A percentile compares a stretch with the other conserved stretches of the same genome.
These are phyloP conservation scores for Scaptomyza tumidula DNA, from an alignment of 2,888 invertebrate genomes.

Conservation along the genomic window DNA sequence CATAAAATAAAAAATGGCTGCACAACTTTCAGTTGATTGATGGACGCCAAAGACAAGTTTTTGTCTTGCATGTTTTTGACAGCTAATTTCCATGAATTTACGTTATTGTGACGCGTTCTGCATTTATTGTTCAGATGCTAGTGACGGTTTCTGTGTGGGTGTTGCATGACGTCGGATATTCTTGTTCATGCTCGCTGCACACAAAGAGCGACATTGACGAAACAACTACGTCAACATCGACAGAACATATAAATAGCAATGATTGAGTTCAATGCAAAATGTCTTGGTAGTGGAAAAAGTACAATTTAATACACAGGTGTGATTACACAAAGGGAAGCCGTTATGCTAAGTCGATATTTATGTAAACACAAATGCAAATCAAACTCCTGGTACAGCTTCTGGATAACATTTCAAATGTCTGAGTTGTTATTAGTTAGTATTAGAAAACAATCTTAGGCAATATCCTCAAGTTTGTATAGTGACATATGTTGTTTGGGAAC, in stretches of 20 bases:
- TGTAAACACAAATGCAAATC: background rate
- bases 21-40: constrained; percentile 47
- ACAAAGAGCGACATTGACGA: constrained; percentile 42
- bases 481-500: too few species aligned
- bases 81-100: constrained; percentile 71
- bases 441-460: too few species aligned
- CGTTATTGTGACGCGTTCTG: constrained; percentile 9
- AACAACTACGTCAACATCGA: constrained; percentile 14
- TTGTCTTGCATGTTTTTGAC: constrained; percentile 53
- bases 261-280: background rate
- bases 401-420: too few species aligned
- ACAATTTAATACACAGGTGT: background rate
- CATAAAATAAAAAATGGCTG: constrained; percentile 48
- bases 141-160: background rate
- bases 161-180: background rate
- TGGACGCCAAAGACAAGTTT: constrained; percentile 30
- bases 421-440: too few species aligned
- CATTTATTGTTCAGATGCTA: constrained; percentile 1
- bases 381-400: background rate
- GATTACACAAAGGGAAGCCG: background rate
- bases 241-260: background rate
- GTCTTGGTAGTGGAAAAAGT: background rate
- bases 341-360: background rate
- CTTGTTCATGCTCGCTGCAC: constrained; percentile 35
- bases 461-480: too few species aligned